These are phyloP conservation scores for Oryzias javanicus DNA, from an alignment of 2,113 vertebrate genomes.

Conservation along the genomic window DNA sequence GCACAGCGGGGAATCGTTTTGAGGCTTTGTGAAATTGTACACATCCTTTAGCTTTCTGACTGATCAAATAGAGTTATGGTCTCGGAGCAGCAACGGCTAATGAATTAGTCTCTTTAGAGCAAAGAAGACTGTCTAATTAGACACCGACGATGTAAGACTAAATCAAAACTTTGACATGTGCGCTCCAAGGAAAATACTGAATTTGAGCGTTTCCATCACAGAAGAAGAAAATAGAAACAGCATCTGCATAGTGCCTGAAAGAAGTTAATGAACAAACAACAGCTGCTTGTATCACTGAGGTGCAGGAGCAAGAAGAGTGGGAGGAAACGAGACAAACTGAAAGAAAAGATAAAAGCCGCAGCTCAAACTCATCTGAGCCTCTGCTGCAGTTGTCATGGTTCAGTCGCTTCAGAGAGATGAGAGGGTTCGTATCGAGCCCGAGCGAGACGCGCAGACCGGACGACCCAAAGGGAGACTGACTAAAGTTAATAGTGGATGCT, in stretches of 20 bases:
- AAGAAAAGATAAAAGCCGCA: conserved; percentile 15
- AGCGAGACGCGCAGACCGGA: conserved; percentile 34
- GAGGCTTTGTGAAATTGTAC: conserved; percentile 12
- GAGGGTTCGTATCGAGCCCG: conserved; percentile 22
- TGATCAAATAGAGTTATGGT: conserved; percentile 44
- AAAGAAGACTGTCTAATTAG: conserved; percentile 58
- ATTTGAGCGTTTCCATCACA: background rate
- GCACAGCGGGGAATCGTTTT: conserved; percentile 14
- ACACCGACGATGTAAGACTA: conserved; percentile 23
- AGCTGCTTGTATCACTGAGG: conserved; percentile 50
- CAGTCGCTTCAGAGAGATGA: conserved; percentile 37
- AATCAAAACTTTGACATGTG: conserved; percentile 14
- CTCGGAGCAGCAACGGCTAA: background rate
- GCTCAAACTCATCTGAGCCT: conserved; percentile 39
- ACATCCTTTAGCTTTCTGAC: conserved; percentile 11
- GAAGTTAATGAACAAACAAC: conserved; percentile 63
- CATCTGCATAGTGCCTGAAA: conserved; percentile 20
- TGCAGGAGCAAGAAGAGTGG: conserved; percentile 27
- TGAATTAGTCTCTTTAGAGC: conserved; percentile 11
- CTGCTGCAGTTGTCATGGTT: conserved; percentile 25
- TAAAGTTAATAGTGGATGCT: too few species aligned
- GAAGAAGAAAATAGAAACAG: too few species aligned
- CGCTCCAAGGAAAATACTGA: conserved; percentile 13
- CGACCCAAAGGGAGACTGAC: conserved; percentile 15
- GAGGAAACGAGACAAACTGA: conserved; percentile 34